Conservation (phyloP, 2,797 vertebrate genomes). For the Meda fulgida region DNA sequence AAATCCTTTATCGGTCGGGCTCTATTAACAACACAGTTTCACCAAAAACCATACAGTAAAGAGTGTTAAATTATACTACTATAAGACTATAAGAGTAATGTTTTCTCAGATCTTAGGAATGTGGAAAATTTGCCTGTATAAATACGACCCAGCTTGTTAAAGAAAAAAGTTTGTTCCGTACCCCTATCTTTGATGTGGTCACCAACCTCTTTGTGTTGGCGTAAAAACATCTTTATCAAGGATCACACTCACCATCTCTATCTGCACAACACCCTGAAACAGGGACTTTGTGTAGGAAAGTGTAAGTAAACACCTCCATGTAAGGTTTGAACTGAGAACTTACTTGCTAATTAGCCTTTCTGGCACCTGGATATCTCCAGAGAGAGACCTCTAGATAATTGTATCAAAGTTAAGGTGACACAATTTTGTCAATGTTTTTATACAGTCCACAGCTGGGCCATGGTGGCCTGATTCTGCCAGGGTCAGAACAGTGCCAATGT, state of each 20-base stretch:
- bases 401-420: slow-evolving; percentile 36
- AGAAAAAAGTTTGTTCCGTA: slow-evolving; percentile 47
- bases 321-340: slow-evolving; percentile 45
- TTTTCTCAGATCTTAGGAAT: slow-evolving; percentile 38
- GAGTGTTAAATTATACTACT: not conserved
- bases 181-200: slow-evolving; percentile 48
- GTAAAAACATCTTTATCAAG: slow-evolving; percentile 49
- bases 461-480: slow-evolving; percentile 7
- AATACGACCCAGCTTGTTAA: slow-evolving; percentile 40
- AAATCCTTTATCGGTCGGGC: no score
- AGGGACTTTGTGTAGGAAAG: slow-evolving; percentile 24
- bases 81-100: not conserved
- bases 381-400: slow-evolving; percentile 45
- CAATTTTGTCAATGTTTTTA: slow-evolving; percentile 39
- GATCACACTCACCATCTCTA: slow-evolving; percentile 23
- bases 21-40: not conserved
- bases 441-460: slow-evolving; percentile 44
- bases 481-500: not conserved
- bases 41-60: not conserved
- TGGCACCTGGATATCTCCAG: slow-evolving; percentile 50
- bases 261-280: slow-evolving; percentile 12
- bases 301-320: slow-evolving; percentile 28
- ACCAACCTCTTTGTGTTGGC: slow-evolving; percentile 28
- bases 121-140: slow-evolving; percentile 38
- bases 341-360: slow-evolving; percentile 55